phyloP scores from a whole-genome alignment of 2,113 vertebrate genomes.

The Callospermophilus lateralis region DNA sequence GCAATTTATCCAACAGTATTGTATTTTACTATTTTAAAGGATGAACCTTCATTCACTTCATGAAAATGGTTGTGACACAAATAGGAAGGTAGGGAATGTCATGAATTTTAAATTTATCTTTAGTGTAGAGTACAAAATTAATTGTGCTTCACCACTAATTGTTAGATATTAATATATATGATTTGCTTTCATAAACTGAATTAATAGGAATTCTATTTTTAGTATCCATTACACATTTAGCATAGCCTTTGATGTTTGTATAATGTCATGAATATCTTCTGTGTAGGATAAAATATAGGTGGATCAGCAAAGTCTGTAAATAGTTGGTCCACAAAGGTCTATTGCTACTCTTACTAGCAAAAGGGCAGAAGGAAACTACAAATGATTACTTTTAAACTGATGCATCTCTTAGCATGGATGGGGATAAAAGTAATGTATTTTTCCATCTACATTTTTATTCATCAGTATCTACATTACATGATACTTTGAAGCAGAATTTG shows the following conservation, averaged over 20 bases:
- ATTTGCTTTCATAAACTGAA: neutral
- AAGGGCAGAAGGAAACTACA: constrained; percentile 22
- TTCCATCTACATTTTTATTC: constrained; percentile 32
- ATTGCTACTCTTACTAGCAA: neutral
- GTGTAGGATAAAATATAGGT: neutral
- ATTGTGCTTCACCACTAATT: neutral
- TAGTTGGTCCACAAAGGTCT: neutral
- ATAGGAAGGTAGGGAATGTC: neutral
- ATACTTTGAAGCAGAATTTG: neutral
- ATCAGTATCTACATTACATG: neutral
- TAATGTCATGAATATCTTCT: constrained; percentile 20
- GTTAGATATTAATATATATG: neutral
- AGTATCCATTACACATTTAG: neutral
- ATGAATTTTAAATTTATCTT: neutral
- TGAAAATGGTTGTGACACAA: no score
- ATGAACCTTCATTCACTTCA: neutral
- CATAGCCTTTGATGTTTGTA: neutral
- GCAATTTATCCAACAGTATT: neutral
- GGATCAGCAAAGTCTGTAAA: neutral
- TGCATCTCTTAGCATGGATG: neutral
- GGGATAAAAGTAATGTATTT: constrained; percentile 53
- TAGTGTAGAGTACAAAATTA: neutral
- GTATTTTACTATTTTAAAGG: neutral
- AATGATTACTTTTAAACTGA: constrained; percentile 38
- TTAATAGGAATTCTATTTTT: neutral